phyloP scores from a whole-genome alignment of 1,140 invertebrate species.

The Penaeus chinensis region DNA sequence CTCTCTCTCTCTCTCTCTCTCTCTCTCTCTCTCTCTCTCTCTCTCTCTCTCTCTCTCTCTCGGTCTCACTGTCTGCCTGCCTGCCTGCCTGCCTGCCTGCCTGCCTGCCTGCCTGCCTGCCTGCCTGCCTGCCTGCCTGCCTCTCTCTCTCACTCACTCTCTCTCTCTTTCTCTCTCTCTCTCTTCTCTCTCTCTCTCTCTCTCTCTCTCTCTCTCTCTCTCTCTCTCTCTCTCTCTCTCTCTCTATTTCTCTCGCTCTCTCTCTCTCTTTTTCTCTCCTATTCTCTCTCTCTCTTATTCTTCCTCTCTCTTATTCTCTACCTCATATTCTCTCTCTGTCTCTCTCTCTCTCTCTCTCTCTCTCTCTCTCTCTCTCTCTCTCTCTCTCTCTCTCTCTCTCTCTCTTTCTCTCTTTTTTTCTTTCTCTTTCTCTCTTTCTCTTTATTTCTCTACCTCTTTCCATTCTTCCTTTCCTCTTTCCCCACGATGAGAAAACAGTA shows the following conservation, averaged over 20 bases:
- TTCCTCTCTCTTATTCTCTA: background rate
- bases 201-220: background rate
- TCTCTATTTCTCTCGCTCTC: background rate
- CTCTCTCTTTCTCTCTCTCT: background rate
- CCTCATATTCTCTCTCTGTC: background rate
- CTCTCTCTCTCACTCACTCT: background rate
- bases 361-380: background rate
- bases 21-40: no score
- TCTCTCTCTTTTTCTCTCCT: background rate
- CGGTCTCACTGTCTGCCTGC: no score
- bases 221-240: background rate
- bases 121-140: background rate
- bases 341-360: background rate
- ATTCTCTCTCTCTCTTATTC: background rate
- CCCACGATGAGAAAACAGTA: background rate
- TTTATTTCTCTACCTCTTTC: background rate
- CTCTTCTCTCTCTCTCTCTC: background rate
- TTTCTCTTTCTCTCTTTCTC: background rate
- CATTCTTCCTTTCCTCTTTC: background rate
- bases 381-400: background rate
- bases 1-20: no score
- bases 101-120: no score
- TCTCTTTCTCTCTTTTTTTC: background rate
- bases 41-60: no score
- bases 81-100: no score